Evolutionary conservation across 2,113 vertebrate species (phyloP), one percentile per base, ranked within the genome.

Genomic region (Malurus elegans): DNA sequence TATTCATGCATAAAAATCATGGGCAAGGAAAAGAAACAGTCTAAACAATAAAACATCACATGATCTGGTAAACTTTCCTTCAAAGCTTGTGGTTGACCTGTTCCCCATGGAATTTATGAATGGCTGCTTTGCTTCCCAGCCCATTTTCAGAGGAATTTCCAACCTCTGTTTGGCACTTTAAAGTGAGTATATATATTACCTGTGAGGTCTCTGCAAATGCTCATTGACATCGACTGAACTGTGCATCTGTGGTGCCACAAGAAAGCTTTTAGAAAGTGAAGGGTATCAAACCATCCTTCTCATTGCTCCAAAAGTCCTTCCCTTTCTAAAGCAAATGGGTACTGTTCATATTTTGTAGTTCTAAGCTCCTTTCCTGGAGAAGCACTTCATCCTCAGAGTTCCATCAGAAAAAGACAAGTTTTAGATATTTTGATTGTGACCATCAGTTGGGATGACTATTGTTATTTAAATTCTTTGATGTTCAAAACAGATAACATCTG

Each of bases 1-100:
- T 67, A 21, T 71, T 32, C 19, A 4, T 50, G 31, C 1, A 7
- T 18, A 62, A 48, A 91, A 87, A 40, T 50, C 1, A 4, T 7
- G 25, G 23, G 15, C 16, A 10, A 0, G 3, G 2, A 2, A 8
- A 1, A 2, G 6, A 4, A 38, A 14, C 11, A 26, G 4, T 60
- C 31, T 51, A 40, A 69, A 76, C 20, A 45, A 47, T 12, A 76
- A 38, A 70, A 51, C 23, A 31, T 74, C 14, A 14, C 24, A 26
- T 2, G 0, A 21, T 53, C 57, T 2, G 1, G 9, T 82, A 72
- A 71, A 76, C 9, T 45, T 31, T 88, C 19, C 44, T 58, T 90
- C 60, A 8, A 78, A 58, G 17, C 44, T 19, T 0, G 0, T 67
- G 44, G 9, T 45, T 70, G 75, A 57, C 54, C n/a, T 76, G 31